phyloP scores from a whole-genome alignment of 2,113 vertebrate genomes.

The Daphoenositta chrysoptera region DNA sequence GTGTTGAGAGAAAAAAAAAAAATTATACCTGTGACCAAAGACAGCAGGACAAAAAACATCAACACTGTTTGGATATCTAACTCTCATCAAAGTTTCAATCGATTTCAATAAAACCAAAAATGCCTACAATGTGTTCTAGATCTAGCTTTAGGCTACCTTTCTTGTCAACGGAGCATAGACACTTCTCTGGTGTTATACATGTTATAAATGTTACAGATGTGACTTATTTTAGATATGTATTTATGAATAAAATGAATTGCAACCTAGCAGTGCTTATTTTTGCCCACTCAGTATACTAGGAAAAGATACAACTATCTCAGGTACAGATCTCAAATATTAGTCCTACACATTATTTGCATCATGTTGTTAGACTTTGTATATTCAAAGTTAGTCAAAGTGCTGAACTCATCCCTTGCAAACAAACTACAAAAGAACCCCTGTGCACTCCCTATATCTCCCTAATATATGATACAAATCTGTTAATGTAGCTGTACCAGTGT shows the following conservation, averaged over 20 bases:
- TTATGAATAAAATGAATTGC: background rate
- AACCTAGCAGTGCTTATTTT: background rate
- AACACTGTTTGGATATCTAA: background rate
- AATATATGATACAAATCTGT: accelerated
- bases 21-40: background rate
- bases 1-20: background rate
- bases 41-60: background rate
- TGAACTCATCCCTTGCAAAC: background rate
- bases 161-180: background rate
- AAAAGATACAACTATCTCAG: background rate
- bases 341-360: background rate
- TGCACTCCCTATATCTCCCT: background rate
- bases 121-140: background rate
- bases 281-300: background rate
- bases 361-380: background rate
- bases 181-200: background rate
- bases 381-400: background rate
- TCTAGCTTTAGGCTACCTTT: background rate
- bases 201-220: background rate
- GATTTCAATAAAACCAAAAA: background rate
- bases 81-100: background rate
- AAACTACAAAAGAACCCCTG: background rate
- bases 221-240: background rate
- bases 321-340: background rate
- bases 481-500: background rate